Base-by-base conservation (phyloP, 2,797 vertebrate species). In the Bucorvus abyssinicus region DNA sequence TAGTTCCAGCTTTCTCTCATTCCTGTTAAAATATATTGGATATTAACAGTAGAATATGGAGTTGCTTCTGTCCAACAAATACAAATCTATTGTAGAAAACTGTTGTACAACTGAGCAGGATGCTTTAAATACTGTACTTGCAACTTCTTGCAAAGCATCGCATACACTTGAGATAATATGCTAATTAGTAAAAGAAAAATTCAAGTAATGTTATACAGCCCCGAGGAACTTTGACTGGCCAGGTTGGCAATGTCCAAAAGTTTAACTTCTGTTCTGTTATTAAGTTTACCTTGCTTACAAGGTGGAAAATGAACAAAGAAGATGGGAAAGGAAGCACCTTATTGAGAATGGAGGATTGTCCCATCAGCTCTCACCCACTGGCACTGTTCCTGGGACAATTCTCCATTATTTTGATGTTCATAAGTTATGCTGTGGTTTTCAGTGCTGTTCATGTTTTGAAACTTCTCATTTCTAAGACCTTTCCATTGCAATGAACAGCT, bases 141-240 rank as follows among this genome's bases (percentile, higher is more conserved):
- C 44, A 92, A 30, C 32, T 77, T 85, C 53, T 65, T 90, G 60
- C 68, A 40, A 77, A 90, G n/a, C 17, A 61, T 69, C 22, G 34
- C 11, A 45, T 9, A 56, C 40, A 30, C 32, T 70, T 52, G 52
- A 61, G 36, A 29, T 80, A 89, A 56, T 15, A 57, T 3, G 12
- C 30, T 56, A 29, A 40, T 34, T 19, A 67, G 16, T 70, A 32
- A 42, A 42, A 71, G 68, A 49, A 76, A 63, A 44, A 24, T 34
- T 93, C 81, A 96, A 89, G 75, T 93, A 42, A 23, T 64, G 74
- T 47, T 70, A 67, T 50, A 80, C 29, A 93, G 64, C 50, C 64
- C 38, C 40, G 34, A 52, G 64, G n/a, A 91, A 91, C 38, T 61
- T 26, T 81, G 65, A 94, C 85, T 90, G 89, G 82, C 53, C 82